These are phyloP conservation scores for Muntiacus muntjak DNA, from an alignment of 2,113 vertebrate species.

Conservation along the genomic window DNA sequence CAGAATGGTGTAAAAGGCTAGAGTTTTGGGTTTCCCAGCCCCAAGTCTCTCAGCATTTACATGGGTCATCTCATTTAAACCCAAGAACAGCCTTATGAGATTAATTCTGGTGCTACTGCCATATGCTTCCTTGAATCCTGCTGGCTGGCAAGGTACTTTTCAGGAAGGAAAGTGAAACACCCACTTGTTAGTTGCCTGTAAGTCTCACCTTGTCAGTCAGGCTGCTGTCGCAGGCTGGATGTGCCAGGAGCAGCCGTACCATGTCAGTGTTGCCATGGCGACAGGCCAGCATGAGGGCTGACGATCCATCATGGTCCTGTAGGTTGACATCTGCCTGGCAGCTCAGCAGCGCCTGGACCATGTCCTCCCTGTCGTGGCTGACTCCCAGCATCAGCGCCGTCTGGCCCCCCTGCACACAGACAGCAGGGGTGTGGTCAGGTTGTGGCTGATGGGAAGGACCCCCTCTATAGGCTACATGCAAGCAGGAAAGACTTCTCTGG, in stretches of 20 bases:
- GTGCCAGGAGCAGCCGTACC: constrained; percentile 80
- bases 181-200: background rate
- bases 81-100: background rate
- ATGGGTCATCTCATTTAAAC: background rate
- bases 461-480: background rate
- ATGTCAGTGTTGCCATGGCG: constrained; percentile 77
- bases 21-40: background rate
- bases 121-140: background rate
- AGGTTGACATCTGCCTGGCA: constrained; percentile 84
- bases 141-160: background rate
- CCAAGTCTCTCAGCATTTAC: background rate
- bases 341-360: constrained; percentile 82
- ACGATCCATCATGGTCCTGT: constrained; percentile 79
- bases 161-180: background rate
- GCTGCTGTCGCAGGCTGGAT: constrained; percentile 74
- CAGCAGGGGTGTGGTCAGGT: background rate
- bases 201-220: constrained; percentile 81
- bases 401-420: constrained; percentile 81
- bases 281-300: constrained; percentile 84
- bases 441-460: background rate
- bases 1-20: background rate
- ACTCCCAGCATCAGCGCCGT: constrained; percentile 85
- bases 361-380: constrained; percentile 81
- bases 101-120: background rate
- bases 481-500: background rate